phyloP scores from a whole-genome alignment of 1,140 invertebrate species.

The Bilobella aurantiaca region DNA sequence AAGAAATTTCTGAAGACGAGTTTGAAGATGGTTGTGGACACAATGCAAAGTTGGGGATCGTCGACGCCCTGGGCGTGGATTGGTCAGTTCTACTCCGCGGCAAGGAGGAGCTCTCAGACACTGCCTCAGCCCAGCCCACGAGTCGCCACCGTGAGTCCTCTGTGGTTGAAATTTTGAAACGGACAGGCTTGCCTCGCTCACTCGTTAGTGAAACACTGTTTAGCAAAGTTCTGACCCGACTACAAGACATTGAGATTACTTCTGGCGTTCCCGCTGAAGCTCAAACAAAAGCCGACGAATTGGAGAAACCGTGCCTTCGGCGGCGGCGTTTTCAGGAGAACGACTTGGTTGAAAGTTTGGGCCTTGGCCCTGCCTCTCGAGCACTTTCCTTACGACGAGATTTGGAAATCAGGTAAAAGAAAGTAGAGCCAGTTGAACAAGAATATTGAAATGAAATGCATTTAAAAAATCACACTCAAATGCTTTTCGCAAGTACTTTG shows the following conservation, averaged over 20 bases:
- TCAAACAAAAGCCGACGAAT: not conserved
- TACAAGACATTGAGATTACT: not conserved
- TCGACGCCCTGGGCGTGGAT: conserved; percentile 79
- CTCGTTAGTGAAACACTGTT: conserved; percentile 30
- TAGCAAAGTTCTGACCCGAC: conserved; percentile 15
- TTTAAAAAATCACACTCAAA: too few species aligned
- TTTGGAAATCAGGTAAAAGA: conserved; percentile 44
- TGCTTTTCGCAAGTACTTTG: too few species aligned
- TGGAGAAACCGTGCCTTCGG: conserved; percentile 13
- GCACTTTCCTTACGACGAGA: conserved; percentile 56
- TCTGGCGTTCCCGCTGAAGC: not conserved
- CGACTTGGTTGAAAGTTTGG: conserved; percentile 39
- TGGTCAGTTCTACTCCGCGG: conserved; percentile 71
- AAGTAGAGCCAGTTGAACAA: not conserved
- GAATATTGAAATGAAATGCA: not conserved
- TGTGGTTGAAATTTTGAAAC: conserved; percentile 45
- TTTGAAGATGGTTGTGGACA: conserved; percentile 69
- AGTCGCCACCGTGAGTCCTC: conserved; percentile 2
- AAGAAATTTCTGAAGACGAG: conserved; percentile 80
- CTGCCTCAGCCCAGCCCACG: conserved; percentile 44
- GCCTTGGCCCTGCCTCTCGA: conserved; percentile 44
- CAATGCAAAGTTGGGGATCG: conserved; percentile 50
- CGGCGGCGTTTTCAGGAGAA: not conserved
- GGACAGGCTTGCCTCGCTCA: conserved; percentile 54
- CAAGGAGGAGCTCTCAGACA: conserved; percentile 50